phyloP scores from a whole-genome alignment of 2,797 vertebrate genomes.

The Heteromormyrus szaboi region DNA sequence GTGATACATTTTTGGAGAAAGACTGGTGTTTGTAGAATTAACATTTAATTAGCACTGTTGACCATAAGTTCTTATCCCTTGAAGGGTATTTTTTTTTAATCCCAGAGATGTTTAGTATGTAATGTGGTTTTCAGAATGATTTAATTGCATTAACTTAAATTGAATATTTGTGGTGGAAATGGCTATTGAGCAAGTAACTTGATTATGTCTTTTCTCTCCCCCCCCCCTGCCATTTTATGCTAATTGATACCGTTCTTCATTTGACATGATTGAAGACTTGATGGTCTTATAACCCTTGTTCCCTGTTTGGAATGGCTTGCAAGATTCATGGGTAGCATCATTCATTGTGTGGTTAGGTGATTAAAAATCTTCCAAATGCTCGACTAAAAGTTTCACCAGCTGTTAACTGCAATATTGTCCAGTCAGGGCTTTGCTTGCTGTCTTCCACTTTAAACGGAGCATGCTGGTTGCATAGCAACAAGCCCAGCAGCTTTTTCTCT shows the following conservation, averaged over 20 bases:
- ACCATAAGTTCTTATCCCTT: neutral
- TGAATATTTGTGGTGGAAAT: neutral
- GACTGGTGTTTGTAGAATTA: neutral
- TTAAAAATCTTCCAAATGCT: neutral
- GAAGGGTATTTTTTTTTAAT: neutral
- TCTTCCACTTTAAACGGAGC: neutral
- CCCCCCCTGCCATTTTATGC: neutral
- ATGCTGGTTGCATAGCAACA: conserved; percentile 1
- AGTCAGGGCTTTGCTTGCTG: neutral
- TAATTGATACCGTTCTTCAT: neutral
- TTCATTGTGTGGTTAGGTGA: neutral
- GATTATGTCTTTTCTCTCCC: neutral
- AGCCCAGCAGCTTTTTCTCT: neutral
- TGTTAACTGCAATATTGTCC: neutral
- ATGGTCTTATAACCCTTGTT: neutral
- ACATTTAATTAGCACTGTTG: neutral
- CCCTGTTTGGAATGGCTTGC: neutral
- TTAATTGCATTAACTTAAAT: neutral
- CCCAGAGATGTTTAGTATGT: neutral
- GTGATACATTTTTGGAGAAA: neutral
- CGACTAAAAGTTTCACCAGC: neutral
- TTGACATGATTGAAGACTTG: neutral
- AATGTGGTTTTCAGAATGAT: neutral
- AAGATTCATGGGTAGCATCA: neutral
- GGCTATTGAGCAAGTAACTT: neutral